Evolutionary conservation across 2,888 invertebrate genomes (phyloP), one percentile per base, ranked within the genome.

Genomic region (Stegophylla sp.): DNA sequence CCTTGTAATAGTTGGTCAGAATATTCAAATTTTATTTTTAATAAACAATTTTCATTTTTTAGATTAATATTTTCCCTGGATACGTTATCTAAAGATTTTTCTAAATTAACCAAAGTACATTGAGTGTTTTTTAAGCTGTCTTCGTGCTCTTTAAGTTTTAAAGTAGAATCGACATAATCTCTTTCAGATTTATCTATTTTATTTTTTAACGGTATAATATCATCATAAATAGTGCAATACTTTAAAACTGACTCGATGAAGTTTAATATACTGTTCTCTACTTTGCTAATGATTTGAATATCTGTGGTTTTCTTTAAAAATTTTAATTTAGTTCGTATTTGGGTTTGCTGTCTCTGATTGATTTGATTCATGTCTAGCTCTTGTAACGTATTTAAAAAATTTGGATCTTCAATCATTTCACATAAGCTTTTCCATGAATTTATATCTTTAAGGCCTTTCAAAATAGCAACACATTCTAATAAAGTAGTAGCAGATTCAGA

Each of bases 401-500:
- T 93, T 0, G 94, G 92, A 85, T 97, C 96, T 0, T 94, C 91
- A 95, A 97, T 95, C 92, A 97, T 94, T 1, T 90, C 94, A 86
- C 93, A 95, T 0, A 96, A 95, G 1, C 92, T 90, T 86, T 96
- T 96, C 96, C 96, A 97, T 59, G 91, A 13, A 48, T 41, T 93
- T 5, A 95, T 91, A 84, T 96, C 96, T 84, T 93, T 93, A 67
- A 91, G 89, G 1, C 94, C 94, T 83, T 92, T 90, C 81, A 97
- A 89, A 75, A 96, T 94, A 0, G 93, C 94, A 26, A 97, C 92
- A 85, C 95, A 95, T 86, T 97, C 96, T 86, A 94, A 94, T 0
- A 97, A 93, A 1, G 92, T 89, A 88, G 96, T 95, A 10, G 84
- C 83, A 3, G 83, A 82, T 69, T 85, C 84, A 17, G 84, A 82